Base-by-base conservation (phyloP, 2,797 vertebrate species). In the Varecia variegata region DNA sequence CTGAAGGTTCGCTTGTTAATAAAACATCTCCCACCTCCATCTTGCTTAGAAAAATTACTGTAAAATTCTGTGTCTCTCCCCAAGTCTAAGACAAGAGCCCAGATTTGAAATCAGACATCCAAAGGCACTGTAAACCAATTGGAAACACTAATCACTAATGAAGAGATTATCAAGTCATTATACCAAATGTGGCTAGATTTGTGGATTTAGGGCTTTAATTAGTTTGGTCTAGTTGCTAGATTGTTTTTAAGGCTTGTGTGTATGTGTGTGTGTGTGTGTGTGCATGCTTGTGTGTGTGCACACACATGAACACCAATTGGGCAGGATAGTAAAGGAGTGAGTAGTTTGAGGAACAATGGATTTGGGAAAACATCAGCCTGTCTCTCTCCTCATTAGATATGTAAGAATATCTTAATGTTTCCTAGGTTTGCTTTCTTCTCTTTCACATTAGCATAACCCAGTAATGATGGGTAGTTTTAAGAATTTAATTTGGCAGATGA, bases 401-500 rank as follows among this genome's bases (percentile, higher is more conserved):
- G 18, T 71, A 95, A 77, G 70, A 93, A 89, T 35, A 77, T 65
- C 90, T 45, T 95, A 80, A 86, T 70, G 10, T 76, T 95, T 91
- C 35, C 17, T n/a, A 47, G 12, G 7, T 95, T 95, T 96, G 60
- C 54, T 52, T 56, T 43, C 32, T 93, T 97, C 21, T 56, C 47
- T 96, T 94, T 94, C 67, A 94, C 11, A 90, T 95, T 83, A 97
- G 60, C 60, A 92, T 76, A 93, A 68, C 3, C 30, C 86, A 92
- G 25, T 85, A 87, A 88, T 88, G 80, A 94, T 27, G 45, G 40
- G 45, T 84, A 50, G 89, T 96, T 91, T 97, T 65, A 89, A 96
- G 54, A 97, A 71, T 84, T 79, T 86, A 93, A 88, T 74, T 79
- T 94, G 56, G 92, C 84, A 98, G 93, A 56, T 79, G 60, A 35